Percentiles rank a stretch among this genome's conserved stretches.
These are phyloP conservation scores for Esox masquinongy DNA, from an alignment of 2,797 vertebrate species.

Conservation along the genomic window DNA sequence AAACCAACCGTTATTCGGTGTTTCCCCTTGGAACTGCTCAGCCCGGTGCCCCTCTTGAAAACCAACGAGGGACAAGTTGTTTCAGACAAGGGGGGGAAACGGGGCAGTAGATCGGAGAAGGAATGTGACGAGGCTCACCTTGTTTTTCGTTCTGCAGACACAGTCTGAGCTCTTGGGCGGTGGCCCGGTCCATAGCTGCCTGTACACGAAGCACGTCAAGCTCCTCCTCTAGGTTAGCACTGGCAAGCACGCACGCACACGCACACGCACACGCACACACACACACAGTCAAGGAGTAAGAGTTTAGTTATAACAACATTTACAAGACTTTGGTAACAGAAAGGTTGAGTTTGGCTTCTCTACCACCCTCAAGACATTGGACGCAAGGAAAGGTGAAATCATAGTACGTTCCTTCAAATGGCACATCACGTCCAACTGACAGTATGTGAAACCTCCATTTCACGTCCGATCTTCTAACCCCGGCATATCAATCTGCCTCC, in stretches of 20 bases:
- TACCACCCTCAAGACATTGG: neutral
- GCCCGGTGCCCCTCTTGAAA: neutral
- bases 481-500: conserved; percentile 41
- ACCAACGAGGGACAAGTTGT: neutral
- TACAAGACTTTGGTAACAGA: conserved; percentile 11
- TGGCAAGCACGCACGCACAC: conserved; percentile 48
- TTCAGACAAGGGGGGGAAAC: neutral
- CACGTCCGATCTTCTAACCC: conserved; percentile 39
- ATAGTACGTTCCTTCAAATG: neutral
- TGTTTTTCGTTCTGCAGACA: neutral
- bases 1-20: neutral
- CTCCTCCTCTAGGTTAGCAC: conserved; percentile 82
- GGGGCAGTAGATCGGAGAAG: neutral
- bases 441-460: conserved; percentile 30
- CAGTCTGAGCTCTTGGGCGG: neutral
- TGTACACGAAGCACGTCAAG: too few species aligned
- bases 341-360: neutral
- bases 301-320: neutral
- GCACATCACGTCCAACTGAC: conserved; percentile 30
- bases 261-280: conserved; percentile 20
- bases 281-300: neutral
- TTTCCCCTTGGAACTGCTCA: neutral
- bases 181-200: neutral
- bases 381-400: neutral
- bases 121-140: neutral